Base-by-base conservation (phyloP, 2,888 invertebrate genomes). In the Mythimna pallens region DNA sequence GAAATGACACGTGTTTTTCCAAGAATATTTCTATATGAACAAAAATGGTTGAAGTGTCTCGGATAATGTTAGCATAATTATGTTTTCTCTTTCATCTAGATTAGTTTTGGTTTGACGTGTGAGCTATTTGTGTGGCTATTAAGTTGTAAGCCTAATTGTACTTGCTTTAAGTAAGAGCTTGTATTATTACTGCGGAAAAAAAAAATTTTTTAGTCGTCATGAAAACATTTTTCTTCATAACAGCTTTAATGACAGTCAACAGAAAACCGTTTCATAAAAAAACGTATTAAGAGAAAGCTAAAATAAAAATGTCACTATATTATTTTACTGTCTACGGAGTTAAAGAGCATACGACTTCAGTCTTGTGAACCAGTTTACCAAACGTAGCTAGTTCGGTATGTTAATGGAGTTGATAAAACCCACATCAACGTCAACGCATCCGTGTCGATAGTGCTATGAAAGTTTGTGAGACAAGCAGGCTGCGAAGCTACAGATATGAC, bases 351-450 rank as follows among this genome's bases (percentile, higher is more conserved):
- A 77, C 72, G 76, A 78, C 67, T 75, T 73, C 47, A 76, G 75
- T 78, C 58, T 76, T 52, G 61, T 83, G 80, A 85, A 87, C 83
- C 82, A 80, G 86, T 86, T 88, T 83, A 81, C 77, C 77, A 85
- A 84, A 83, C 66, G 70, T 71, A 70, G 68, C 75, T 59, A 70
- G 71, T 81, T 86, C 66, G 83, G 84, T 84, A 87, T 84, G 84
- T 79, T 86, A 85, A 88, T 87, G 71, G 73, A 69, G 78, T 85
- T 85, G 85, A 82, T 75, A 82, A 86, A 88, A 81, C 87, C 83
- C 82, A 86, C 84, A 83, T 81, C 78, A 74, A 77, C 76, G 78
- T 79, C 82, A 55, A 64, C 73, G 81, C 70, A 82, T 70, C 80
- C 82, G 83, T 74, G 14, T 81, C 70, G 80, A 75, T 78, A 72